phyloP scores from a whole-genome alignment of 1,140 invertebrate species.

The Popillia japonica region DNA sequence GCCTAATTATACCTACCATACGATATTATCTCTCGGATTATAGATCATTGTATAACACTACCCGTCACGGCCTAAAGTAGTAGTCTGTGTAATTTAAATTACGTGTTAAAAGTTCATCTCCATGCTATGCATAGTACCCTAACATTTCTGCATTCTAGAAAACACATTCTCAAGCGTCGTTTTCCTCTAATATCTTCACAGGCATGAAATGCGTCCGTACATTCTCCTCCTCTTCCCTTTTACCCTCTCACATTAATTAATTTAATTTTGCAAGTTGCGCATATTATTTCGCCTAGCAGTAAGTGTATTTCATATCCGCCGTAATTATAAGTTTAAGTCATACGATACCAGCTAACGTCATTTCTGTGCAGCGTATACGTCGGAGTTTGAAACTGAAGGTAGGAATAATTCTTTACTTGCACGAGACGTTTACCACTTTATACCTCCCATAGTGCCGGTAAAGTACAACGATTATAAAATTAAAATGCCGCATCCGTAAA shows the following conservation, averaged over 20 bases:
- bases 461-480: neutral
- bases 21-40: no score
- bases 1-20: no score
- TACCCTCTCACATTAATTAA: neutral
- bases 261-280: slow-evolving; percentile 15
- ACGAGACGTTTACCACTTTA: neutral
- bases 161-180: neutral
- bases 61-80: neutral
- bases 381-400: slow-evolving; percentile 8
- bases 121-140: neutral
- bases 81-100: neutral
- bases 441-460: slow-evolving; percentile 8
- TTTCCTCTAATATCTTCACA: no score
- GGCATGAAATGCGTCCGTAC: neutral
- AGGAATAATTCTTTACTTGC: neutral
- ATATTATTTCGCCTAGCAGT: slow-evolving; percentile 11
- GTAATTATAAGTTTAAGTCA: slow-evolving; percentile 26
- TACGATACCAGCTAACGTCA: neutral
- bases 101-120: neutral
- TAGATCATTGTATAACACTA: neutral
- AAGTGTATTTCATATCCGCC: slow-evolving; percentile 9
- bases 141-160: neutral
- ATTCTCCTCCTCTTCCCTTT: neutral
- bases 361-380: neutral
- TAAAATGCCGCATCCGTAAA: neutral